Evolutionary conservation across 2,113 vertebrate species (phyloP).

Genomic region (Mobula birostris): DNA sequence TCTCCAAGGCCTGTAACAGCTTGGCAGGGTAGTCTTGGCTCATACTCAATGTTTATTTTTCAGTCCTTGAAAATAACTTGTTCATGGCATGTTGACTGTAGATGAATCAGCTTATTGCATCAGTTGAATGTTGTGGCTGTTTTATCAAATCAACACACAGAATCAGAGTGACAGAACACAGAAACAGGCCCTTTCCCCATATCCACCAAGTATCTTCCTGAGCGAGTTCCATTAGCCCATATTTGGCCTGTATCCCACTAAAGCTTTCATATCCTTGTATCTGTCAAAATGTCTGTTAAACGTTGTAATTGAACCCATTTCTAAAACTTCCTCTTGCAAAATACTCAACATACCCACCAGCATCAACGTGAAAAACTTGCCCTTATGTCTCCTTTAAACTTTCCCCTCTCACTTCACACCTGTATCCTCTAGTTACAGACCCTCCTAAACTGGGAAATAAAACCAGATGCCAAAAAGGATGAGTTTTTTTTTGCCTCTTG

Average conservation of each 20-base stretch:
- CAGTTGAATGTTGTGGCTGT: background rate
- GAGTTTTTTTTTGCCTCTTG: too few relatives aligned
- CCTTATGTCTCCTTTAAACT: background rate
- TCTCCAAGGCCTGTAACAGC: background rate
- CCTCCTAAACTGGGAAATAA: background rate
- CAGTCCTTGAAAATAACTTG: background rate
- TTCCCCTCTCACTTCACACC: background rate
- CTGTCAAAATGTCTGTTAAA: too few relatives aligned
- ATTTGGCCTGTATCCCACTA: background rate
- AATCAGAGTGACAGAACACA: background rate
- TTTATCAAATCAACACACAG: background rate
- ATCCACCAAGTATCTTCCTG: background rate
- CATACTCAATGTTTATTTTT: constrained; percentile 13
- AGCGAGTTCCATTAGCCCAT: background rate
- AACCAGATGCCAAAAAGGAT: too few relatives aligned
- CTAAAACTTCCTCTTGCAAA: too few relatives aligned
- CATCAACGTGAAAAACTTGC: too few relatives aligned
- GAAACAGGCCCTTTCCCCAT: background rate
- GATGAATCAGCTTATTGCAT: background rate
- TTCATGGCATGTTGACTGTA: background rate
- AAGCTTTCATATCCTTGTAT: background rate
- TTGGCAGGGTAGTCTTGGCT: background rate
- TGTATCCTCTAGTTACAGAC: background rate
- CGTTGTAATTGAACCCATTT: too few relatives aligned
- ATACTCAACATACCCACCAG: too few relatives aligned